Evolutionary conservation across 1,140 invertebrate species (phyloP).

Genomic region (Pogonus chalceus): DNA sequence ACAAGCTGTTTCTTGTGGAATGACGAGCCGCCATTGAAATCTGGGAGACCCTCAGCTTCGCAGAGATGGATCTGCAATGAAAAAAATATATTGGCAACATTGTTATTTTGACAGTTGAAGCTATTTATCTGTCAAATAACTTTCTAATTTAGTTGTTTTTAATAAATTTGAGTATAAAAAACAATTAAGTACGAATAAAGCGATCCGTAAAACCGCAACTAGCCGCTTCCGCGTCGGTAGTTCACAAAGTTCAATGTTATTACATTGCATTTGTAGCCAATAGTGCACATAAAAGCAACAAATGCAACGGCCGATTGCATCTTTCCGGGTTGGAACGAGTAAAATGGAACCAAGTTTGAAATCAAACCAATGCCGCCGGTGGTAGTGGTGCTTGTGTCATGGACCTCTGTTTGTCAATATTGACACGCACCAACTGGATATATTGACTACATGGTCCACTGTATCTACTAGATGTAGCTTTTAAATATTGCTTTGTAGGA

Average conservation of each 20-base stretch:
- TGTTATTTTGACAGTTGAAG: too few relatives aligned
- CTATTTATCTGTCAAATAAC: too few relatives aligned
- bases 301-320: slow-evolving; percentile 18
- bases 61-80: slow-evolving; percentile 62
- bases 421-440: slow-evolving; percentile 11
- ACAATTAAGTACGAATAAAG: too few relatives aligned
- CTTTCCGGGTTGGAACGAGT: not conserved
- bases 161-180: too few relatives aligned
- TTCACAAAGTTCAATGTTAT: too few relatives aligned
- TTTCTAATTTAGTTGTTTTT: too few relatives aligned
- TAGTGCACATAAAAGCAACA: slow-evolving; percentile 16
- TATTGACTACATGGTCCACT: too few relatives aligned
- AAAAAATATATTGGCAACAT: too few relatives aligned
- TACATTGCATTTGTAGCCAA: slow-evolving; percentile 12
- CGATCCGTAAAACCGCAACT: too few relatives aligned
- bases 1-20: slow-evolving; percentile 56
- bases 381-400: slow-evolving; percentile 13
- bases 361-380: slow-evolving; percentile 8
- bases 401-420: slow-evolving; percentile 10
- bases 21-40: slow-evolving; percentile 46
- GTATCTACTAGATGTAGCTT: too few relatives aligned
- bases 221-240: too few relatives aligned
- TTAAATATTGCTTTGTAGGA: too few relatives aligned
- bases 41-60: slow-evolving; percentile 59
- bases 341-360: not conserved